Evolutionary conservation across 1,140 invertebrate genomes (phyloP), one percentile per base, ranked within the genome.

Genomic region (Bombus balteatus): DNA sequence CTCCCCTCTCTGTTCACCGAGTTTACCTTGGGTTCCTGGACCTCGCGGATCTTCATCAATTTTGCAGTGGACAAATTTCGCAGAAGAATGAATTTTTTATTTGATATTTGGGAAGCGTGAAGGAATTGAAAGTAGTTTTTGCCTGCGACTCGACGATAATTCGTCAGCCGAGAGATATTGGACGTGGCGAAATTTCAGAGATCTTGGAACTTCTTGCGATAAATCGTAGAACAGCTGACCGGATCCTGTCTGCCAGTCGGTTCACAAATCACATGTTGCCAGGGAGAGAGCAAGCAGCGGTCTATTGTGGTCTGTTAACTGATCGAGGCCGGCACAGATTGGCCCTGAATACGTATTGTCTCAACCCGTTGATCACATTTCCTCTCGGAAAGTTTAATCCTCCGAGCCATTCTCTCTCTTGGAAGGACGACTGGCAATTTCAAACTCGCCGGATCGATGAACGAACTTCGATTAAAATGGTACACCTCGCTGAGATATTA

Each of bases 271-370:
- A 22, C 47, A 70, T 87, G 71, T 73, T 66, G 71, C 76, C 83
- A 75, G 80, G 74, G 65, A 81, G 65, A 86, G 65, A 86, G 62
- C 43, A 87, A 62, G 80, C 37, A 86, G 76, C 72, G 71, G 86
- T 57, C 76, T 65, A 80, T 86, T 65, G 76, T 59, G 59, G 76
- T 71, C 43, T 57, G 79, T 81, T 87, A 87, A 87, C 86, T 87
- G 83, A 86, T 87, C 79, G 86, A 62, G 59, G 37, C 43, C 41
- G 65, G 76, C 71, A 65, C 73, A 75, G 86, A 87, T 86, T 47
- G 75, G 28, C n/a, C 59, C 57, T 18, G 83, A 85, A 86, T 72
- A 74, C 70, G 75, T 85, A 78, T 85, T 85, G 74, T 66, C 25
- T 32, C 57, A 59, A 8, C 25, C 13, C 25, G 25, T 71, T 71